Evolutionary conservation across 2,888 invertebrate species (phyloP), one percentile per base, ranked within the genome.

Genomic region (Philaethria dido): DNA sequence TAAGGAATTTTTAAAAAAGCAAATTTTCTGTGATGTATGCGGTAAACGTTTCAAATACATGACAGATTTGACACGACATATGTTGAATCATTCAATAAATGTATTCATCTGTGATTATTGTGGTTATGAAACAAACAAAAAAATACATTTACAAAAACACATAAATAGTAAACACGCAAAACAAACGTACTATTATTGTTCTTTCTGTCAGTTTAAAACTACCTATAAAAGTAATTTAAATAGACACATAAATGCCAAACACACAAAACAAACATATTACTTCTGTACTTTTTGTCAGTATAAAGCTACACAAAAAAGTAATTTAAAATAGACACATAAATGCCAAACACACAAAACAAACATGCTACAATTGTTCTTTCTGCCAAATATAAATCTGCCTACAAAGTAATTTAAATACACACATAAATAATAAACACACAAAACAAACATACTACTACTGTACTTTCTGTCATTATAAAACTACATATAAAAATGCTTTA

Each of bases 1-100:
- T 22, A 22, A 0, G 5, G n/a, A 57, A 13, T 11, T 13, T 11
- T 42, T 57, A 42, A 42, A 25, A 22, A 57, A 57, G n/a, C 16
- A 42, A 16, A 22, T 57, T n/a, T 13, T 22, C 22, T 57, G 57
- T 42, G 57, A 57, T 42, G 25, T 16, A 42, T 57, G 57, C 9
- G 42, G 16, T 25, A 57, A 42, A 42, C 5, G n/a, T 11, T 57
- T 57, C 22, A 25, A 57, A 25, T 42, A 57, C 16, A 11, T 25
- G 20, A 57, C 42, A 16, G 42, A 57, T 42, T 22, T 57, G 13
- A 57, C 42, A 22, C 20, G 11, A 42, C 57, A 57, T 11, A 57
- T 57, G 13, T 22, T 57, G 3, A 42, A 42, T 25, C 57, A 57
- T n/a, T 2, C 57, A 11, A 16, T 25, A 22, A 42, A 42, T 4